A percentile compares a stretch with the other conserved stretches of the same genome.
phyloP scores from a whole-genome alignment of 2,113 vertebrate genomes.

The Azemiops feae region DNA sequence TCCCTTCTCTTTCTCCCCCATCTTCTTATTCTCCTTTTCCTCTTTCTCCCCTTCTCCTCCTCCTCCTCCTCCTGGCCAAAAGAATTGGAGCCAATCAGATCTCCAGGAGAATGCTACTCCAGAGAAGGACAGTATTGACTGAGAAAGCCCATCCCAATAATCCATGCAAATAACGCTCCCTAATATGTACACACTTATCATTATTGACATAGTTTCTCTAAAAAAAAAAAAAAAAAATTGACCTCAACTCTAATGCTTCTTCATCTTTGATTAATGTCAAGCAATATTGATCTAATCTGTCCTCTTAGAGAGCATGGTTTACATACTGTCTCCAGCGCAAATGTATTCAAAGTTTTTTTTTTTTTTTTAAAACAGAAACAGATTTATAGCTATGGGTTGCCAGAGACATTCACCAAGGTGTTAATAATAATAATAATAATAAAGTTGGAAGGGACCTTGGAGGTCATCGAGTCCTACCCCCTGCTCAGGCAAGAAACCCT shows the following conservation, averaged over 20 bases:
- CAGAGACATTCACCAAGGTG: too few species aligned
- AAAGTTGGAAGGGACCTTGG: too few species aligned
- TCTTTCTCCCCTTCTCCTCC: neutral
- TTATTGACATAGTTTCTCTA: constrained; percentile 23
- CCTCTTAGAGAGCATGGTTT: constrained; percentile 16
- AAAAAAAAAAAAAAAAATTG: constrained; percentile 16
- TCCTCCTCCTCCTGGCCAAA: neutral
- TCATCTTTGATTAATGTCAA: constrained; percentile 55
- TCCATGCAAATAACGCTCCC: neutral
- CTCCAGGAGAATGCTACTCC: neutral
- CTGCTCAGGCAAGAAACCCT: too few species aligned
- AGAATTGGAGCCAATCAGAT: neutral
- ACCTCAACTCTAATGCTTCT: constrained; percentile 46
- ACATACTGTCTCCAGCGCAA: neutral
- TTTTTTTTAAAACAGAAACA: neutral
- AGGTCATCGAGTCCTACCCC: too few species aligned
- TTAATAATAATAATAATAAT: too few species aligned
- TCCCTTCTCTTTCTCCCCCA: too few species aligned
- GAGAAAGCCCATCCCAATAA: neutral
- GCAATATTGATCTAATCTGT: constrained; percentile 50
- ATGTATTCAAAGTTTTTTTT: constrained; percentile 19
- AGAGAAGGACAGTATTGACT: neutral
- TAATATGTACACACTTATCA: neutral
- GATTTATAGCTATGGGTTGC: too few species aligned
- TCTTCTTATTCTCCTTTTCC: too few species aligned